Evolutionary conservation across 1,140 invertebrate genomes (phyloP), one percentile per base, ranked within the genome.

Genomic region (Caenorhabditis tropicalis): DNA sequence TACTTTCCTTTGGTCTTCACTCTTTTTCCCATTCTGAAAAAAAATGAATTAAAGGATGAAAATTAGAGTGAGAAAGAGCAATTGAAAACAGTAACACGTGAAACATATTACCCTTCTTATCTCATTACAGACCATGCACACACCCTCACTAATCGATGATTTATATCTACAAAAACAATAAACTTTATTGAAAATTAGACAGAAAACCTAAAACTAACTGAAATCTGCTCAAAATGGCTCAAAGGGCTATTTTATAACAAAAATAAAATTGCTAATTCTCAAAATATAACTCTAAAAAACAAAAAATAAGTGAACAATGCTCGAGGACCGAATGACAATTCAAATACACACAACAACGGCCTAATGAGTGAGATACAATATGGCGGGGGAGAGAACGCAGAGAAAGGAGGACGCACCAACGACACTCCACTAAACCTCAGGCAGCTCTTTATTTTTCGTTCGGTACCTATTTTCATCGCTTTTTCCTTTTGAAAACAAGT

Each of bases 381-480:
- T 19, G 36, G 12, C 5, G 2, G 29, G 19, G 12, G 24, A 27
- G 58, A 58, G 53, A 5, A 24, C 29, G 53, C 53, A 58, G n/a
- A 51, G 19, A 19, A n/a, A 36, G 6, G 6, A 19, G 2, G 10
- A 31, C 16, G 15, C 33, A 65, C 15, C 33, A 74, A 74, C 65
- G 65, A 74, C 65, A 46, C 36, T 74, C 65, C 65, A 31, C 65
- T 74, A 74, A 74, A 74, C 29, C 43, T 15, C 36, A 15, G 7
- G 65, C 65, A 43, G 29, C 39, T 29, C 7, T 31, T n/a, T 12
- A 2, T 12, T 74, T 74, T 74, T 74, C n/a, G 65, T 74, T 74
- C 65, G 65, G 65, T 74, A 74, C 65, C 65, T 74, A 74, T 74
- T 43, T 74, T 43, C n/a, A 6, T 6, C 19, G 31, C 33, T 65